Percentiles rank a stretch among this genome's conserved stretches.
Conservation (phyloP, 1,140 invertebrate genomes). For the Charaxes varanes region DNA sequence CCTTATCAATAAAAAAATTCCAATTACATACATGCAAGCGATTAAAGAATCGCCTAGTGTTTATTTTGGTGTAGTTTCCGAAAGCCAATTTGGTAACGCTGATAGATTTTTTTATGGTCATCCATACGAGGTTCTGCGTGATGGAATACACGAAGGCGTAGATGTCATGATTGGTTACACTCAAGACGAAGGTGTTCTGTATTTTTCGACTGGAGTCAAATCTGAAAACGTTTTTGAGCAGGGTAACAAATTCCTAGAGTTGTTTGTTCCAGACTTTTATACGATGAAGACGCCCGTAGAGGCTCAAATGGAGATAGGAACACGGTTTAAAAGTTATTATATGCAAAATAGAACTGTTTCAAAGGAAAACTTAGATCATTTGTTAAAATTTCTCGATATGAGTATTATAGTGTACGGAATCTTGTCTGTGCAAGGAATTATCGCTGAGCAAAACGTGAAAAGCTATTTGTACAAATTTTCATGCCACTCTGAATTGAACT, state of each 20-base stretch:
- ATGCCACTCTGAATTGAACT: slow-evolving; percentile 30
- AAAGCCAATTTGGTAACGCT: slow-evolving; percentile 30
- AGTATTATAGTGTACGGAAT: slow-evolving; percentile 19
- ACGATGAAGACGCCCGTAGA: slow-evolving; percentile 9
- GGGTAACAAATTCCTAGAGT: slow-evolving; percentile 26
- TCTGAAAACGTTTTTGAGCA: slow-evolving; percentile 14
- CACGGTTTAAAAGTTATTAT: slow-evolving; percentile 32
- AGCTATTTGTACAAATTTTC: slow-evolving; percentile 36
- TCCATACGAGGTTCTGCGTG: slow-evolving; percentile 13
- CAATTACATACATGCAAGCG: slow-evolving; percentile 11
- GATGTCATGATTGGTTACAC: slow-evolving; percentile 37
- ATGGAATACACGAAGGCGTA: slow-evolving; percentile 36
- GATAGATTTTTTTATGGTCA: slow-evolving; percentile 29
- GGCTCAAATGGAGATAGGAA: slow-evolving; percentile 28
- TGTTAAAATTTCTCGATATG: slow-evolving; percentile 24
- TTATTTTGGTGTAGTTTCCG: slow-evolving; percentile 19
- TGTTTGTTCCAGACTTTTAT: slow-evolving; percentile 24
- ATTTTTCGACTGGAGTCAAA: slow-evolving; percentile 9
- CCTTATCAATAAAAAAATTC: slow-evolving; percentile 12
- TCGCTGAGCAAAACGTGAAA: slow-evolving; percentile 9
- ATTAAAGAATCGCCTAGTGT: slow-evolving; percentile 4
- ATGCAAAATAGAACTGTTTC: slow-evolving; percentile 16
- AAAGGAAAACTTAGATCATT: slow-evolving; percentile 11
- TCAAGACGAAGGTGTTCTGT: slow-evolving; percentile 32
- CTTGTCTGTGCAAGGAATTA: slow-evolving; percentile 22